These are phyloP conservation scores for Dendrolimus kikuchii DNA, from an alignment of 1,140 invertebrate genomes.

Conservation along the genomic window DNA sequence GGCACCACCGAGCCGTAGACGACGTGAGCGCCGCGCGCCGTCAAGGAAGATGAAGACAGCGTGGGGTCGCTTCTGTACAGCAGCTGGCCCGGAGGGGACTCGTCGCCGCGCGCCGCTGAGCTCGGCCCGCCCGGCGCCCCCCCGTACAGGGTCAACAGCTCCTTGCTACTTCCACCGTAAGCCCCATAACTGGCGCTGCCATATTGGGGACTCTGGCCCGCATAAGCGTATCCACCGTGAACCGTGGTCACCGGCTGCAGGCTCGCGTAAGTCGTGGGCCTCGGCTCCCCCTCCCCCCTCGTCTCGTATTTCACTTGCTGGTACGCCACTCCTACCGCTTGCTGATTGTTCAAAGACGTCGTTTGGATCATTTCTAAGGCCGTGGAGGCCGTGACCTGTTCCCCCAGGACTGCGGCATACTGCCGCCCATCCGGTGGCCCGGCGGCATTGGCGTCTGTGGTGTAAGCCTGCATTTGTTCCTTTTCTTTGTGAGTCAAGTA, in stretches of 20 bases:
- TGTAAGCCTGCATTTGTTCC: slow-evolving; percentile 37
- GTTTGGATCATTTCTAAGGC: slow-evolving; percentile 65
- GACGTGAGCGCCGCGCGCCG: slow-evolving; percentile 51
- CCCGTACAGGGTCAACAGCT: slow-evolving; percentile 61
- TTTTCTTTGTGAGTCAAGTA: slow-evolving; percentile 44
- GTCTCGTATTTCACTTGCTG: slow-evolving; percentile 66
- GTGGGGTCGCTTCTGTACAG: slow-evolving; percentile 75
- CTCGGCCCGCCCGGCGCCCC: slow-evolving; percentile 20
- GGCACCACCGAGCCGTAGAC: slow-evolving; percentile 56
- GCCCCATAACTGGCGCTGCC: slow-evolving; percentile 38
- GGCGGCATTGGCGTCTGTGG: slow-evolving; percentile 19
- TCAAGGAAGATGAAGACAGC: slow-evolving; percentile 71
- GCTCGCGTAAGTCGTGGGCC: slow-evolving; percentile 60
- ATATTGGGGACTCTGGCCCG: slow-evolving; percentile 53
- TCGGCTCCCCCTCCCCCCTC: slow-evolving; percentile 45
- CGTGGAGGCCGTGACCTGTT: slow-evolving; percentile 40
- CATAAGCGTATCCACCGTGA: slow-evolving; percentile 42
- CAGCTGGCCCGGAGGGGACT: slow-evolving; percentile 60
- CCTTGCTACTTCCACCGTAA: slow-evolving; percentile 43
- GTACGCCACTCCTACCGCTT: slow-evolving; percentile 58
- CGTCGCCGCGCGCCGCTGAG: slow-evolving; percentile 38
- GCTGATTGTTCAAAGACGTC: slow-evolving; percentile 51
- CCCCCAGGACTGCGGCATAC: slow-evolving; percentile 41
- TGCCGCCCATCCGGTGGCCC: slow-evolving; percentile 30
- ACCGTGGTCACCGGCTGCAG: slow-evolving; percentile 65